Conservation (phyloP, 2,888 invertebrate species). For the Andrena praecox region DNA sequence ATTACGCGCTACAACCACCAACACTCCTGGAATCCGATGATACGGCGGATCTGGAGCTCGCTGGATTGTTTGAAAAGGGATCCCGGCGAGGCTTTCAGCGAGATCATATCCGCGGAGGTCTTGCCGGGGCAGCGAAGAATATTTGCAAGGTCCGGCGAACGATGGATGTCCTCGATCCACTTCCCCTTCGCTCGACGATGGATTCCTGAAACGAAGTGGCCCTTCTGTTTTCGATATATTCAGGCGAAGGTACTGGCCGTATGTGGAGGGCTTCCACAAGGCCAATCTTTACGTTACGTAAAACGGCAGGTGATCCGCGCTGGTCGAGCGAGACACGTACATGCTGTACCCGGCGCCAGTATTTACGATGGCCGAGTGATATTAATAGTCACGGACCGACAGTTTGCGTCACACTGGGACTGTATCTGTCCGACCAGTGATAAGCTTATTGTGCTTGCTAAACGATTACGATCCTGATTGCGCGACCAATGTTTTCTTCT, state of each 20-base stretch:
- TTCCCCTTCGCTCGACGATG: constrained; percentile 27
- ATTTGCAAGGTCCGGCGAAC: constrained; percentile 53
- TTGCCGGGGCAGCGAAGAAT: constrained; percentile 44
- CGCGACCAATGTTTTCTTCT: not conserved
- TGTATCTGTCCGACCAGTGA: not conserved
- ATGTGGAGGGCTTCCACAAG: constrained; percentile 2
- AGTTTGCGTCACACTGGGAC: not conserved
- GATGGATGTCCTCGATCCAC: constrained; percentile 42
- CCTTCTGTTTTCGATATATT: constrained; percentile 51
- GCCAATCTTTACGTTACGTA: constrained; percentile 29
- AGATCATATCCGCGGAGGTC: constrained; percentile 37
- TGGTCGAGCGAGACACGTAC: constrained; percentile 46
- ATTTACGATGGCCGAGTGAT: no score
- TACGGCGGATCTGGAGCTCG: constrained; percentile 20
- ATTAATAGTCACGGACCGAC: no score
- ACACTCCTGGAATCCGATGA: constrained; percentile 35
- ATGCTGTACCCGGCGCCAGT: not conserved
- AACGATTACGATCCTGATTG: not conserved
- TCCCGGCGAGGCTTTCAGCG: constrained; percentile 20
- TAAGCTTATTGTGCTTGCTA: not conserved
- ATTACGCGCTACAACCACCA: constrained; percentile 8
- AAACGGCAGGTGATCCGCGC: constrained; percentile 9
- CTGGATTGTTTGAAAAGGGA: constrained; percentile 54
- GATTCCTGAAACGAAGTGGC: constrained; percentile 44
- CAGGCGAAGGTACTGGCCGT: constrained; percentile 26